phyloP scores from a whole-genome alignment of 2,888 invertebrate genomes.

The Ganaspis brasiliensis region DNA sequence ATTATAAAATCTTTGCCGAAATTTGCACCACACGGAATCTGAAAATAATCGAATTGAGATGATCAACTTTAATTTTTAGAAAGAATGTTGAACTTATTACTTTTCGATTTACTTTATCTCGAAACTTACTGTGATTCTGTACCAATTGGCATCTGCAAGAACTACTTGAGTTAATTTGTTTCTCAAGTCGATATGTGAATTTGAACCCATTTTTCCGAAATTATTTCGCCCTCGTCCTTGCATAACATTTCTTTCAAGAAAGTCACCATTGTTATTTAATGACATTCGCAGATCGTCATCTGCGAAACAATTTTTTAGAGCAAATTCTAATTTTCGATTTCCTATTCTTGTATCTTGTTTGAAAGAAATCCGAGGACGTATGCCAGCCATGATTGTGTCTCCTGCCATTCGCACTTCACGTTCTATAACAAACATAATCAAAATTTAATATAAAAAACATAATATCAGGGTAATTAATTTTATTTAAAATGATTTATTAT shows the following conservation, averaged over 20 bases:
- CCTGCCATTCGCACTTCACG: conserved; percentile 54
- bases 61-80: too few species aligned
- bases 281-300: conserved; percentile 72
- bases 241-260: conserved; percentile 60
- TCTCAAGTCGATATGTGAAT: conserved; percentile 56
- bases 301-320: conserved; percentile 62
- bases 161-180: conserved; percentile 10
- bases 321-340: conserved; percentile 47
- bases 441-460: too few species aligned
- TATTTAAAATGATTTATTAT: too few species aligned
- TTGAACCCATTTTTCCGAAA: conserved; percentile 68
- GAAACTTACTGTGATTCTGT: conserved; percentile 85
- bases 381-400: conserved; percentile 42
- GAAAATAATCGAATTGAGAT: conserved; percentile 48
- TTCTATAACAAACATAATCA: conserved; percentile 71
- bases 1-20: conserved; percentile 87
- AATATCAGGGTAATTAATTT: too few species aligned
- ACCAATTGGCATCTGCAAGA: conserved; percentile 83
- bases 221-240: conserved; percentile 62
- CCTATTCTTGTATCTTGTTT: conserved; percentile 62
- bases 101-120: too few species aligned
- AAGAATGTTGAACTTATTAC: too few species aligned
- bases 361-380: conserved; percentile 71
- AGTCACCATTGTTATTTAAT: conserved; percentile 60
- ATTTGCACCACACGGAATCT: conserved; percentile 87